Percentiles rank a stretch among this genome's conserved stretches.
These are phyloP conservation scores for Sebastes alutus DNA, from an alignment of 2,797 vertebrate genomes.

Conservation along the genomic window DNA sequence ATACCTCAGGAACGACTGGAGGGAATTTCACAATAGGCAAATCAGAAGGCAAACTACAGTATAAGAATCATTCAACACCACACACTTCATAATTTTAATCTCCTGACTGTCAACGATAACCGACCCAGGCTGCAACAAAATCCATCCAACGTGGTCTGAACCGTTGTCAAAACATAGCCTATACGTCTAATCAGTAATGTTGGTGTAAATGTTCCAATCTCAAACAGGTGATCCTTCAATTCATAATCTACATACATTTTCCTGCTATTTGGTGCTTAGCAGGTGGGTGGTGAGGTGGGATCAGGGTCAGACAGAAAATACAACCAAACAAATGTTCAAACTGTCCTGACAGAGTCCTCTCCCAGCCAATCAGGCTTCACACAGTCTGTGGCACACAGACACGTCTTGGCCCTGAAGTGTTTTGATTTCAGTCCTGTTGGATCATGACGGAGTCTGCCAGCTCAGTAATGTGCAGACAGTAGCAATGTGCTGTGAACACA, in stretches of 20 bases:
- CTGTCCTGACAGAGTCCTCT: not conserved
- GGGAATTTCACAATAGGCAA: not conserved
- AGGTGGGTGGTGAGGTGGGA: not conserved
- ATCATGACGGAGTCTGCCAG: not conserved
- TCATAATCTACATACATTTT: too few relatives aligned
- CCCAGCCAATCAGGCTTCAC: conserved; percentile 14
- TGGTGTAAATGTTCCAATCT: not conserved
- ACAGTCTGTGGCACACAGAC: conserved; percentile 2
- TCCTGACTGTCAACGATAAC: too few relatives aligned
- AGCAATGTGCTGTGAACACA: conserved; percentile 25
- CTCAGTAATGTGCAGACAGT: conserved; percentile 11
- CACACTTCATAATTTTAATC: too few relatives aligned
- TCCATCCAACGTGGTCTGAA: too few relatives aligned
- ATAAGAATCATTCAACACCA: too few relatives aligned
- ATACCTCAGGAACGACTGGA: not conserved
- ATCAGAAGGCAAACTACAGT: not conserved
- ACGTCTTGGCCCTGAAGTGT: conserved; percentile 15
- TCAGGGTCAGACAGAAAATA: not conserved
- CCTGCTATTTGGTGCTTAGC: not conserved
- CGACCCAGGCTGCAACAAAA: too few relatives aligned
- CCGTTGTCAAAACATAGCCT: not conserved
- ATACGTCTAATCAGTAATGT: too few relatives aligned
- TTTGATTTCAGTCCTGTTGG: conserved; percentile 23
- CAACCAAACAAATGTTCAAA: conserved; percentile 3
- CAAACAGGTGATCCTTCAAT: not conserved